phyloP scores from a whole-genome alignment of 2,797 vertebrate genomes.

The Philypnodon macrostomus region DNA sequence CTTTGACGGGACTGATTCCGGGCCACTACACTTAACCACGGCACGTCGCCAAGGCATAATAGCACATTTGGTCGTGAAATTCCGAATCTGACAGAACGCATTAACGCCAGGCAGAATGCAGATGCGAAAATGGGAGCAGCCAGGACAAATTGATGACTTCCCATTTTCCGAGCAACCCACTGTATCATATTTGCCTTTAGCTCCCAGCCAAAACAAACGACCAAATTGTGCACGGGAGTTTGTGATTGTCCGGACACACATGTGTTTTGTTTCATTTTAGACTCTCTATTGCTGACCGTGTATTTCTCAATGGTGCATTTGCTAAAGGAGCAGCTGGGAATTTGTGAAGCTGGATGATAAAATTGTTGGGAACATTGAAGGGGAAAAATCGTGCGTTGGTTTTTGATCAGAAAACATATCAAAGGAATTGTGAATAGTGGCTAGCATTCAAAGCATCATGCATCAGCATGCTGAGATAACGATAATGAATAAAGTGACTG shows the following conservation, averaged over 20 bases:
- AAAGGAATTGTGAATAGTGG: not conserved
- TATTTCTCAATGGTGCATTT: slow-evolving; percentile 27
- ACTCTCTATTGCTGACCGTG: slow-evolving; percentile 32
- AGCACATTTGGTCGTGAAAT: slow-evolving; percentile 75
- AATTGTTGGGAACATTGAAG: not conserved
- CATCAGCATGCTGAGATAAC: not conserved
- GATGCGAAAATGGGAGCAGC: slow-evolving; percentile 52
- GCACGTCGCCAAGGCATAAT: slow-evolving; percentile 71
- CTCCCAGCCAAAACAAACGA: slow-evolving; percentile 47
- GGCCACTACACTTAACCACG: slow-evolving; percentile 64
- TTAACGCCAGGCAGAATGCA: slow-evolving; percentile 71
- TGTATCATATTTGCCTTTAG: slow-evolving; percentile 50
- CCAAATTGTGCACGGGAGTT: slow-evolving; percentile 36
- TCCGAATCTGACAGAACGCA: slow-evolving; percentile 76
- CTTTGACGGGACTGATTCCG: slow-evolving; percentile 62
- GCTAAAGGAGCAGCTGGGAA: slow-evolving; percentile 14
- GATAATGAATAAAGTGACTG: not conserved
- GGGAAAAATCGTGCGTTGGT: too few species aligned
- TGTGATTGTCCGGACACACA: too few species aligned
- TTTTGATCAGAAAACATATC: not conserved
- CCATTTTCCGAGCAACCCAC: slow-evolving; percentile 48
- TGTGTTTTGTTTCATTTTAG: slow-evolving; percentile 45
- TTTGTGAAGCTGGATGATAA: slow-evolving; percentile 19
- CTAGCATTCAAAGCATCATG: not conserved
- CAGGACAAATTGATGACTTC: slow-evolving; percentile 64